Evolutionary conservation across 1,140 invertebrate genomes (phyloP).

Genomic region (Dreissena rostriformis): DNA sequence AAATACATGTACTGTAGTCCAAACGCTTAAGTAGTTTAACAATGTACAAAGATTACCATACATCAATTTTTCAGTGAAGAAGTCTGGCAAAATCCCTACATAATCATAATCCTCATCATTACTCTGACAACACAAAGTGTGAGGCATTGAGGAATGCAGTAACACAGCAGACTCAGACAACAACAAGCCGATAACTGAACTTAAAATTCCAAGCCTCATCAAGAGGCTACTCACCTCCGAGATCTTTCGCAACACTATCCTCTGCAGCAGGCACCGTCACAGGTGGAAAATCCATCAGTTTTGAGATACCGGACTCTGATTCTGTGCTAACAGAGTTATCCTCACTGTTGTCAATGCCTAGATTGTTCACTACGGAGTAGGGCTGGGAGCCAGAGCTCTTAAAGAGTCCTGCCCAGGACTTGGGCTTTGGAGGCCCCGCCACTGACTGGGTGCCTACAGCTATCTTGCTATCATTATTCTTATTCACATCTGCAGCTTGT

Average conservation of each 20-base stretch:
- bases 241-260: slow-evolving; percentile 49
- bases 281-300: slow-evolving; percentile 36
- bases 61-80: too few species aligned
- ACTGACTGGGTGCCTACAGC: too few species aligned
- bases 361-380: too few species aligned
- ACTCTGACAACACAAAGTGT: background rate
- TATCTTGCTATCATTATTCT: too few species aligned
- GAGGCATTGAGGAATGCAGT: background rate
- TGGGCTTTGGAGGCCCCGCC: slow-evolving; percentile 5
- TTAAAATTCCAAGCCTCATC: background rate
- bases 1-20: too few species aligned
- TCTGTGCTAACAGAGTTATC: too few species aligned
- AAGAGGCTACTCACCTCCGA: slow-evolving; percentile 26
- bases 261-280: slow-evolving; percentile 28
- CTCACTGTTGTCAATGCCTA: too few species aligned
- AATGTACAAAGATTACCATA: too few species aligned
- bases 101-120: background rate
- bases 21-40: too few species aligned
- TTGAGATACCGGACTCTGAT: too few species aligned
- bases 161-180: background rate
- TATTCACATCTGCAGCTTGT: too few species aligned
- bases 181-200: background rate
- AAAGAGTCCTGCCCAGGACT: slow-evolving; percentile 45
- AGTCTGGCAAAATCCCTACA: background rate
- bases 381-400: background rate